Base-by-base conservation (phyloP, 1,140 invertebrate species). In the Drosophila virilis region DNA sequence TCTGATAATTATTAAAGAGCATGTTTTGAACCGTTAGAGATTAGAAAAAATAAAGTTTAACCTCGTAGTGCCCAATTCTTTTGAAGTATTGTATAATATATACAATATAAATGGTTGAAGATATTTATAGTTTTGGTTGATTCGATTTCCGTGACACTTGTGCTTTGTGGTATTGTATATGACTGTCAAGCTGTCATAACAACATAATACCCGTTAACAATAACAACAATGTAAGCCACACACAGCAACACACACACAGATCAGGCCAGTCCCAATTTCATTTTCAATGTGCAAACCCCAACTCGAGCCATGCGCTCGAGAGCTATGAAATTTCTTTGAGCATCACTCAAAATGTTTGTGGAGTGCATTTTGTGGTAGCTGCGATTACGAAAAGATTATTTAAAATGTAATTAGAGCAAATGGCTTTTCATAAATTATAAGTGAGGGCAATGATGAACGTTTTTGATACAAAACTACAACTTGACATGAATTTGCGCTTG, bases 391-490 rank as follows among this genome's bases (percentile, higher is more conserved):
- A 85, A 85, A 80, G 68, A 73, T 80, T 80, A 77, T 64, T 68
- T 71, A 69, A 80, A 80, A 80, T 74, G 81, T 85, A 84, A 84
- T 84, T 85, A 80, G 81, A 84, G 81, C 81, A 85, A 64, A 85
- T 85, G 57, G 43, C 57, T 46, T 77, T 58, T 84, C 74, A 69
- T 73, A 73, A 78, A 66, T 70, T 77, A 54, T 55, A 64, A 83
- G 72, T 79, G 76, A 59, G 70, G 50, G 58, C 60, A 68, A 74
- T 69, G 68, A 70, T 66, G 55, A 77, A 77, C 66, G 69, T 71
- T 75, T 55, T 64, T 60, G 77, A 85, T 37, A 65, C 64, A 61
- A 82, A 64, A 77, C 75, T 67, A 81, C 57, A 54, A 85, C 81
- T 85, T 85, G 81, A 85, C 81, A 80, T 80, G 74, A 78, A 85